Conservation (phyloP, 2,113 vertebrate species). For the Blennius ocellaris region DNA sequence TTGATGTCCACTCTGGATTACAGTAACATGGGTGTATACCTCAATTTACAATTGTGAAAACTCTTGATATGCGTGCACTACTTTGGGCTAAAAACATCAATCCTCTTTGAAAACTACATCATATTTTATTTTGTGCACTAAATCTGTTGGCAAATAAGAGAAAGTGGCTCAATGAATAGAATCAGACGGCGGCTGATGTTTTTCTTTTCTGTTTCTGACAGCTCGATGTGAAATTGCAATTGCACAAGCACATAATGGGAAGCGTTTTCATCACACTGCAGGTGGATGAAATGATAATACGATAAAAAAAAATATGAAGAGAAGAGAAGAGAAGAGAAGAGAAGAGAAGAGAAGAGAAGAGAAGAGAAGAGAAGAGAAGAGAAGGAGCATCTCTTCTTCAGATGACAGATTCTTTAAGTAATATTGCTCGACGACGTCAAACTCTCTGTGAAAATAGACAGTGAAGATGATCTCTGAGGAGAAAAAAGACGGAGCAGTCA, state of each 20-base stretch:
- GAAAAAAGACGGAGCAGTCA: no score
- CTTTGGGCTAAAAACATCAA: background rate
- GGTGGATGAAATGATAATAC: constrained; percentile 6
- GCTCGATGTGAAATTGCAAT: constrained; percentile 7
- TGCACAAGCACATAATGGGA: background rate
- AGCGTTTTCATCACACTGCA: constrained; percentile 14
- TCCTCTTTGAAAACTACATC: no score
- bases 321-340: constrained; percentile 4
- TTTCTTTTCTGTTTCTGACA: constrained; percentile 21
- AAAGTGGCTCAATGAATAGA: background rate
- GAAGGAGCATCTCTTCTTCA: background rate
- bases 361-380: constrained; percentile 4
- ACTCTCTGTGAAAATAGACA: background rate
- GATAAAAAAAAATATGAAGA: constrained; percentile 8
- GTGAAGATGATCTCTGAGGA: background rate
- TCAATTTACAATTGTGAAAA: background rate
- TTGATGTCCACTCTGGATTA: background rate
- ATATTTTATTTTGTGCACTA: background rate
- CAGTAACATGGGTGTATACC: background rate
- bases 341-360: no score
- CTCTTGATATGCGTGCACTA: background rate
- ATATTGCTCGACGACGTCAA: background rate
- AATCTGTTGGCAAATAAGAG: background rate
- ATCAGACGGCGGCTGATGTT: background rate
- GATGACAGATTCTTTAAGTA: background rate